Conservation (phyloP, 2,797 vertebrate species). For the Masticophis lateralis region DNA sequence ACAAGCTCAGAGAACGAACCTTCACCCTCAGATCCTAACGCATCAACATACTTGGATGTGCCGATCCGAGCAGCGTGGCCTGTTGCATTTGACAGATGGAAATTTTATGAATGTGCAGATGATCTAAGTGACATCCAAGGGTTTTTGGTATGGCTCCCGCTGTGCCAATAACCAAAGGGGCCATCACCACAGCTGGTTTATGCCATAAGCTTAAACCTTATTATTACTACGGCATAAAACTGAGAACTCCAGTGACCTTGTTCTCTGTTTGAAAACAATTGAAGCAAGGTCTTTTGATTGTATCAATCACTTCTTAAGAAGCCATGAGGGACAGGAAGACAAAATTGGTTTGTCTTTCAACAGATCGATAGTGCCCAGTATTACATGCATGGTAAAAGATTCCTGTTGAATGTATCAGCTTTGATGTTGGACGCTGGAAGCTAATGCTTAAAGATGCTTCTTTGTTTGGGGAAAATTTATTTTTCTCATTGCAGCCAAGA, state of each 20-base stretch:
- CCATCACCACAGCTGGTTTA: neutral
- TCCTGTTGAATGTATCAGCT: neutral
- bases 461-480: neutral
- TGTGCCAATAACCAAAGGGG: neutral
- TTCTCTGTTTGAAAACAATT: conserved; percentile 8
- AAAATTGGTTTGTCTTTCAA: conserved; percentile 54
- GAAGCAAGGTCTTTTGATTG: conserved; percentile 4
- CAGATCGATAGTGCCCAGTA: conserved; percentile 51
- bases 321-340: conserved; percentile 7
- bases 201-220: neutral
- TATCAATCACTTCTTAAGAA: conserved; percentile 44
- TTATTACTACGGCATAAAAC: neutral
- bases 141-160: neutral
- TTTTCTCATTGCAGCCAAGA: neutral
- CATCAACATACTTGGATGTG: neutral
- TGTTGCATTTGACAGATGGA: neutral
- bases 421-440: neutral
- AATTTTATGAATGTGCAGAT: neutral
- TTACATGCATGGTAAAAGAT: conserved; percentile 19
- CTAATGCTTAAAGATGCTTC: neutral
- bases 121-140: neutral
- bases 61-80: neutral
- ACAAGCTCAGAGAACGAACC: too few relatives aligned
- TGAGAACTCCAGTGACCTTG: conserved; percentile 28
- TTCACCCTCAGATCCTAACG: too few relatives aligned